Conservation (phyloP, 2,888 invertebrate genomes). For the Tineola bisselliella region DNA sequence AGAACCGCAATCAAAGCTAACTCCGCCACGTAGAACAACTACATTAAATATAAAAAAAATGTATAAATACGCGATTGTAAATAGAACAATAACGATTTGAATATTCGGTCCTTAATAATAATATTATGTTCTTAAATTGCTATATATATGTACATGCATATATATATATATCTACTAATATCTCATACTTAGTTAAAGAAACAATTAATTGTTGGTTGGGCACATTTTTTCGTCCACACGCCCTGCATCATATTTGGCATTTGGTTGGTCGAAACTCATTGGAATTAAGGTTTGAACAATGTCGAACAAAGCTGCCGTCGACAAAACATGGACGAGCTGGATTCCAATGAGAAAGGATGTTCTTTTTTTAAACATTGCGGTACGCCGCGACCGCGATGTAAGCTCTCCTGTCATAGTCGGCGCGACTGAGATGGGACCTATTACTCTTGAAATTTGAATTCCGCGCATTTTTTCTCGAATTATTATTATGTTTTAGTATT, state of each 20-base stretch:
- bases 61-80: no score
- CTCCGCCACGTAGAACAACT: no score
- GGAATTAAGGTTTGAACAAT: constrained; percentile 61
- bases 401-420: constrained; percentile 60
- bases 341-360: constrained; percentile 34
- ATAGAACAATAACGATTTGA: no score
- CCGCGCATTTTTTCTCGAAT: constrained; percentile 19
- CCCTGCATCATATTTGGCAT: constrained; percentile 65
- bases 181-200: constrained; percentile 62
- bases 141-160: no score
- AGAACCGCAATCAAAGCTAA: no score
- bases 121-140: no score
- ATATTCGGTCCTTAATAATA: no score
- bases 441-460: constrained; percentile 53
- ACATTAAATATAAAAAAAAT: no score
- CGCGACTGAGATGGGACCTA: constrained; percentile 37
- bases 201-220: constrained; percentile 30
- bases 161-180: constrained; percentile 67
- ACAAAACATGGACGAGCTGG: constrained; percentile 62
- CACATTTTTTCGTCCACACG: constrained; percentile 49
- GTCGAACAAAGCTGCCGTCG: constrained; percentile 66
- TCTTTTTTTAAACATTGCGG: constrained; percentile 3
- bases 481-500: background rate
- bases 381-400: constrained; percentile 24
- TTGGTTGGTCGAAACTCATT: constrained; percentile 38